Conservation (phyloP, 2,113 vertebrate genomes). For the Coptodon rendalli region DNA sequence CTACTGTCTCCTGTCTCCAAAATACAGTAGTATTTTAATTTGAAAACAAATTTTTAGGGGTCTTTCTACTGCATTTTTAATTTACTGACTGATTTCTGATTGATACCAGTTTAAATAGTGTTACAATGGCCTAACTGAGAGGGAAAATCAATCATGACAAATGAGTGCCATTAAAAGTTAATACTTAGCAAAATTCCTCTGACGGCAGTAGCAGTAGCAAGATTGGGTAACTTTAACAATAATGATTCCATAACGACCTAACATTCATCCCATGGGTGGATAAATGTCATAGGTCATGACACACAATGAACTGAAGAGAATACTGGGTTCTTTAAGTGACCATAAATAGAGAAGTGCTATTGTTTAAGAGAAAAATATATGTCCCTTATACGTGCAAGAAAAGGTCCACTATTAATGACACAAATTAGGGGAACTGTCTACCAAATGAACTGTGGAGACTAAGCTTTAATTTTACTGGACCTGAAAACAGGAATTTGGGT, state of each 20-base stretch:
- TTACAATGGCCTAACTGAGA: background rate
- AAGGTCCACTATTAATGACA: background rate
- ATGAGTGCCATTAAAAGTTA: background rate
- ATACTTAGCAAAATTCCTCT: background rate
- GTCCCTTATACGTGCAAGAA: background rate
- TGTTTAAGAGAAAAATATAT: background rate
- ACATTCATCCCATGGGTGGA: background rate
- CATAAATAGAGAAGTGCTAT: background rate
- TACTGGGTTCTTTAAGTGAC: background rate
- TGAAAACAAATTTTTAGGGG: background rate
- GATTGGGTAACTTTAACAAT: background rate
- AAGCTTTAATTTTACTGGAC: background rate
- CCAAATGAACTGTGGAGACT: fast-evolving
- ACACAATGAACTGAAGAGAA: background rate
- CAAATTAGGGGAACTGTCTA: background rate
- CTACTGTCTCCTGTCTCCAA: background rate
- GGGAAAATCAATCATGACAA: background rate
- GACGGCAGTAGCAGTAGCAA: background rate
- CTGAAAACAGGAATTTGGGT: background rate
- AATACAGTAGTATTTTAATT: too few relatives aligned
- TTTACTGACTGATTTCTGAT: background rate
- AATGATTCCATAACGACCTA: background rate
- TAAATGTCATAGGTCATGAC: background rate
- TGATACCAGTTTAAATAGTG: background rate
- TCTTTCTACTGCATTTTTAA: background rate